A percentile compares a stretch with the other conserved stretches of the same genome.
These are phyloP conservation scores for Polypterus senegalus DNA, from an alignment of 2,113 vertebrate species.

Conservation along the genomic window DNA sequence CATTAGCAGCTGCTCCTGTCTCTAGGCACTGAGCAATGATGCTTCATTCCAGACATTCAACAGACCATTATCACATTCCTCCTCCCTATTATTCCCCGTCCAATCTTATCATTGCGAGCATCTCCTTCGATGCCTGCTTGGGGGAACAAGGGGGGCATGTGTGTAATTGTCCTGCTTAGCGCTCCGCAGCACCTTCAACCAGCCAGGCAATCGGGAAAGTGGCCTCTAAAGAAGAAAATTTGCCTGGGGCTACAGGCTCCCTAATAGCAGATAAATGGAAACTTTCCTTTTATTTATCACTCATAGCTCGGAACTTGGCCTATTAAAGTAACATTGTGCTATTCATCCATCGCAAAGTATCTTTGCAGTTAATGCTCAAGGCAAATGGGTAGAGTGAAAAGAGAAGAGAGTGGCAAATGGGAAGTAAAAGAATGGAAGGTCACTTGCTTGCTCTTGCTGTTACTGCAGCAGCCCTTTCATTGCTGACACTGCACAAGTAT, in stretches of 20 bases:
- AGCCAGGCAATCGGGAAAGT: constrained; percentile 68
- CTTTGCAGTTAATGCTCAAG: constrained; percentile 52
- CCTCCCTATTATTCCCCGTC: constrained; percentile 43
- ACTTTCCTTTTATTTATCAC: constrained; percentile 68
- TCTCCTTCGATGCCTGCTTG: constrained; percentile 50
- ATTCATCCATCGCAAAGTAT: constrained; percentile 65
- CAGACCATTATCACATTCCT: constrained; percentile 59
- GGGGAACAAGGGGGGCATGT: constrained; percentile 45
- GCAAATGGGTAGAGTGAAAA: constrained; percentile 11
- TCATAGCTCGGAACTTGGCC: constrained; percentile 64
- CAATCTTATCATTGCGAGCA: constrained; percentile 51
- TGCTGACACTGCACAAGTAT: neutral
- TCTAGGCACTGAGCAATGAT: constrained; percentile 65
- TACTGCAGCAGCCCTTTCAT: constrained; percentile 29
- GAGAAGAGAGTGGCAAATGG: constrained; percentile 32
- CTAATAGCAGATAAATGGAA: constrained; percentile 73
- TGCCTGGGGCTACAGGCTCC: constrained; percentile 54
- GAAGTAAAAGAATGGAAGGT: constrained; percentile 53
- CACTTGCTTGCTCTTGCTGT: constrained; percentile 56
- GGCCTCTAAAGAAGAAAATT: constrained; percentile 53
- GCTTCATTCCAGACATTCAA: constrained; percentile 67
- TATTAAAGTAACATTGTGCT: constrained; percentile 59
- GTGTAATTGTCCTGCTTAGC: constrained; percentile 72
- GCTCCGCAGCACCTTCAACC: constrained; percentile 69
- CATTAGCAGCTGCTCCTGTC: constrained; percentile 69